These are phyloP conservation scores for Australoheros facetus DNA, from an alignment of 2,797 vertebrate genomes.

Conservation along the genomic window DNA sequence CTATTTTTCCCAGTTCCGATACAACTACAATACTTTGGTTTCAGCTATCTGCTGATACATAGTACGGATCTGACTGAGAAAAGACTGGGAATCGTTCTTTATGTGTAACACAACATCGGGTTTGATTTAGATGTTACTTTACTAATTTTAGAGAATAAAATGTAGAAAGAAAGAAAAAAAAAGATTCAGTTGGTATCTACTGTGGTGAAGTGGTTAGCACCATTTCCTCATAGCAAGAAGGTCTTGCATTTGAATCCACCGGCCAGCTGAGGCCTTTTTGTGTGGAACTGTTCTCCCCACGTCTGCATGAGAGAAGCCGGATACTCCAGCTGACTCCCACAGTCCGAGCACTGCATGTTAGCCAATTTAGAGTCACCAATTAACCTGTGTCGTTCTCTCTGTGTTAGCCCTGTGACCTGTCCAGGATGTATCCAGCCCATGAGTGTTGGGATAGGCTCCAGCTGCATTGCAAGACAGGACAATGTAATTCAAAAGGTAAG, in stretches of 20 bases:
- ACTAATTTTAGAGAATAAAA: neutral
- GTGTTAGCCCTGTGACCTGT: neutral
- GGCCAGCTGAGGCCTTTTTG: neutral
- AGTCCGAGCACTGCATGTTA: neutral
- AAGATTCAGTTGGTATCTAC: neutral
- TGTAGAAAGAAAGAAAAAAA: neutral
- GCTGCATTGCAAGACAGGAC: neutral
- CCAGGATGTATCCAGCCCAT: neutral
- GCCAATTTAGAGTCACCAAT: too few species aligned
- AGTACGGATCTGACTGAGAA: neutral
- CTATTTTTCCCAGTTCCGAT: fast-evolving
- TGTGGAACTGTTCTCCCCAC: neutral
- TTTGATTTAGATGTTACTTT: neutral
- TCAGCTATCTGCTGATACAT: neutral
- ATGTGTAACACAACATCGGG: neutral
- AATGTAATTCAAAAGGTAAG: neutral
- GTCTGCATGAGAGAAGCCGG: neutral
- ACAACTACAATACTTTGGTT: neutral
- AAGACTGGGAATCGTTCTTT: neutral
- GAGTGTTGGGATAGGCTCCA: neutral
- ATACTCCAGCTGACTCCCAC: neutral
- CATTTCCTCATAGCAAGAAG: neutral
- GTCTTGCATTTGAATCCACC: neutral
- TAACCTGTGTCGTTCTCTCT: neutral
- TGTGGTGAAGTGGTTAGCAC: neutral